Base-by-base conservation (phyloP, 2,888 invertebrate species). In the Phaedon cochleariae region DNA sequence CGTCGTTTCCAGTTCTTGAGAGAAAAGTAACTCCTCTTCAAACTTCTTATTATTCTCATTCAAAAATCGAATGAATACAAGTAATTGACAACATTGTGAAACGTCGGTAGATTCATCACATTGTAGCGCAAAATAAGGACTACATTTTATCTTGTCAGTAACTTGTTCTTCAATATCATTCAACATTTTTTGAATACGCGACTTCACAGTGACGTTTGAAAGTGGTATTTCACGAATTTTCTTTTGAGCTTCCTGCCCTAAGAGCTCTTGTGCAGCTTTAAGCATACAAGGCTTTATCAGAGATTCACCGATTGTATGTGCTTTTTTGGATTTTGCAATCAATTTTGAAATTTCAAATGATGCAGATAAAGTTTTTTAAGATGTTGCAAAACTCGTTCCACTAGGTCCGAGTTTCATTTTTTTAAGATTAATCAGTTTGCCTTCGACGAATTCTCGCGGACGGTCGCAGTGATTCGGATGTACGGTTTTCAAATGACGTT, bases 51-150 rank as follows among this genome's bases (percentile, higher is more conserved):
- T 66, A 41, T 70, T 59, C 21, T 71, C 54, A 26, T 67, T 52
- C 41, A 65, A 69, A 71, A 68, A 67, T 60, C 65, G 66, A 55
- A 70, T 26, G 64, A 65, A 73, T 46, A 68, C 58, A 59, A 67
- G 62, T 69, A 71, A 45, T 62, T 71, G 67, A 63, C 63, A 64
- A 63, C 61, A 66, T 54, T 73, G 57, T 17, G 69, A 61, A 65
- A 72, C 55, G 59, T 69, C 69, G 53, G 69, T 71, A 18, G 59
- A 63, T 63, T 73, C 70, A 65, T 71, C 69, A 69, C 64, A 70
- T 48, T 72, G 69, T 20, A 67, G 22, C 12, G 64, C 68, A 51
- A 70, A 73, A 67, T 21, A 67, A 49, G 63, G 63, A n/a, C 41
- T 58, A 26, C 20, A 53, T 62, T 54, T 66, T 12, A 62, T 66